Conservation (phyloP, 2,797 vertebrate genomes). For the Sebastiscus tertius region DNA sequence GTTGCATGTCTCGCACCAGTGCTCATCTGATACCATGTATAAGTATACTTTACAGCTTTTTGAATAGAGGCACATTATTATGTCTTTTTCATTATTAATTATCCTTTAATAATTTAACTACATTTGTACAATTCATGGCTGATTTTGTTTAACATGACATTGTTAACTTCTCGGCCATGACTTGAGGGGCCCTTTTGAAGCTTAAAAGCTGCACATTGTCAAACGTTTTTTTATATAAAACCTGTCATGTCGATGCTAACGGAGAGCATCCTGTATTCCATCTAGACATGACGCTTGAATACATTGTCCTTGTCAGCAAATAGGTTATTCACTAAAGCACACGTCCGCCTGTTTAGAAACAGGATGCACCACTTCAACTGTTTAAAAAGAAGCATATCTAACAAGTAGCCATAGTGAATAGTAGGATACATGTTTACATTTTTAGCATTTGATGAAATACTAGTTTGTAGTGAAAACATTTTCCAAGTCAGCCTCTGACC, state of each 20-base stretch:
- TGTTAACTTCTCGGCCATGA: not conserved
- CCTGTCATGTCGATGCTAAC: not conserved
- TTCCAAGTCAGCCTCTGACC: not conserved
- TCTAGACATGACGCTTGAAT: not conserved
- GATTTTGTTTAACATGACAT: constrained; percentile 42
- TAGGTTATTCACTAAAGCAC: not conserved
- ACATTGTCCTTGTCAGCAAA: not conserved
- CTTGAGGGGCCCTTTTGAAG: not conserved
- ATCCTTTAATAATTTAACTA: constrained; percentile 54
- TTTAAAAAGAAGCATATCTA: not conserved
- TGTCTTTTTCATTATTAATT: constrained; percentile 55
- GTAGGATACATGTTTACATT: not conserved
- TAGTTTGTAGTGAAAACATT: not conserved
- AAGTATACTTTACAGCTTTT: constrained; percentile 1
- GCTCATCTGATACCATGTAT: not conserved
- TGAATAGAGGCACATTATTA: constrained; percentile 28
- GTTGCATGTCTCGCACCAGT: not conserved
- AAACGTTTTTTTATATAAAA: not conserved
- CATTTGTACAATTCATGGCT: constrained; percentile 36
- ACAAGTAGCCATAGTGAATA: not conserved
- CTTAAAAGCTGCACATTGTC: not conserved
- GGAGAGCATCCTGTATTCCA: not conserved
- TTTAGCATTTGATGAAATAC: not conserved
- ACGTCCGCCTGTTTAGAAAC: not conserved
- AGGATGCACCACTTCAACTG: not conserved